phyloP scores from a whole-genome alignment of 1,140 invertebrate species.

The Conus betulinus region DNA sequence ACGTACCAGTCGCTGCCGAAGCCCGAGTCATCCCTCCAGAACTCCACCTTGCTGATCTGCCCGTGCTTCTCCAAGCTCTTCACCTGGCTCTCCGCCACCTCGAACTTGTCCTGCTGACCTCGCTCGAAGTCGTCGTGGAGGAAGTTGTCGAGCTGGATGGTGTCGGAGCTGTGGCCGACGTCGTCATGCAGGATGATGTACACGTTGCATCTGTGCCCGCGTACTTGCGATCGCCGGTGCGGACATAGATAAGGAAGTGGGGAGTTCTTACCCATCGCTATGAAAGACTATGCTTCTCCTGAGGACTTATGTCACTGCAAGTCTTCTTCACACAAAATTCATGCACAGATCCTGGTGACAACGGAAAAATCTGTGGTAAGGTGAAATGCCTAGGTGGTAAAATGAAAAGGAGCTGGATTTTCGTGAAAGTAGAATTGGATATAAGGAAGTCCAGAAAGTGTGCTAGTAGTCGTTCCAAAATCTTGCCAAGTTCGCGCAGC shows the following conservation, averaged over 20 bases:
- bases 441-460: too few species aligned
- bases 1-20: slow-evolving; percentile 75
- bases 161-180: slow-evolving; percentile 56
- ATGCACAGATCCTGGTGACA: too few species aligned
- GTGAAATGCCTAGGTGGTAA: too few species aligned
- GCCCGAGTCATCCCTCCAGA: slow-evolving; percentile 74
- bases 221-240: slow-evolving; percentile 74
- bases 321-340: too few species aligned
- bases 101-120: slow-evolving; percentile 69
- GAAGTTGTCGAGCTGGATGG: slow-evolving; percentile 69
- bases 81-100: slow-evolving; percentile 53
- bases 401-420: too few species aligned
- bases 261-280: slow-evolving; percentile 40
- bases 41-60: slow-evolving; percentile 63
- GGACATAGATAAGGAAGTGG: slow-evolving; percentile 67
- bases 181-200: slow-evolving; percentile 70
- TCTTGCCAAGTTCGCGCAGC: too few species aligned
- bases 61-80: slow-evolving; percentile 54
- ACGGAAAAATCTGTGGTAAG: too few species aligned
- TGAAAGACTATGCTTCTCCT: slow-evolving; percentile 6
- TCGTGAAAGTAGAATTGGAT: too few species aligned
- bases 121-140: slow-evolving; percentile 75
- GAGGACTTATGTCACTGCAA: background rate
- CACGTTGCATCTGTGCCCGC: slow-evolving; percentile 76
- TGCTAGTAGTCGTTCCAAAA: too few species aligned